Base-by-base conservation (phyloP, 2,888 invertebrate species). In the Mesorhabditis belari region DNA sequence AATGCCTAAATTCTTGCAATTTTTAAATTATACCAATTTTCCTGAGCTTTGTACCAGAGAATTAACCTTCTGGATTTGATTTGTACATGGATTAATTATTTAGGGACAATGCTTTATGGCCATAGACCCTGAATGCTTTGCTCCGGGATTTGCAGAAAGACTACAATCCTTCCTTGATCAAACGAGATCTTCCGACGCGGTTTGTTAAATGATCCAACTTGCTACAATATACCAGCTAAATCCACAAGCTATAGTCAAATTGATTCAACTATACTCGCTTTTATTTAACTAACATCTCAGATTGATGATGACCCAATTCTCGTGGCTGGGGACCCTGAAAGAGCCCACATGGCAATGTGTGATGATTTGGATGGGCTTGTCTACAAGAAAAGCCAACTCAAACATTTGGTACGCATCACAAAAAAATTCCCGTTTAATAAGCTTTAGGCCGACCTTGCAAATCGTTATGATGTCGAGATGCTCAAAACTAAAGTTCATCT, bases 341-440 rank as follows among this genome's bases (percentile, higher is more conserved):
- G 80, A 49, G 68, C 70, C 4, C 80, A 81, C 58, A 75, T 74
- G 64, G 66, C 64, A 57, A 65, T 73, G 65, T 77, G 77, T 60
- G 74, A 77, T 51, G 67, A 74, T 9, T 58, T 74, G 58, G 76
- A 72, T 17, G 80, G 80, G 17, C 70, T 80, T 28, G 76, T 80
- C 9, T 80, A 80, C 60, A 77, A 77, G 60, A 72, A 75, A 58
- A 76, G 72, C 50, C 80, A 81, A 82, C 85, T 92, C 0, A 85
- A 86, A 21, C 86, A 87, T 50, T 88, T 88, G 67, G 86, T 85
- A 80, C 77, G 83, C 75, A n/a, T n/a, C n/a, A n/a, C n/a, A n/a
- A n/a, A n/a, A n/a, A n/a, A n/a, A n/a, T n/a, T n/a, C n/a, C n/a
- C n/a, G n/a, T n/a, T n/a, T n/a, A n/a, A n/a, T n/a, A n/a, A n/a